Percentiles rank a stretch among this genome's conserved stretches.
Evolutionary conservation across 2,113 vertebrate species (phyloP).

Genomic region (Collichthys lucidus): DNA sequence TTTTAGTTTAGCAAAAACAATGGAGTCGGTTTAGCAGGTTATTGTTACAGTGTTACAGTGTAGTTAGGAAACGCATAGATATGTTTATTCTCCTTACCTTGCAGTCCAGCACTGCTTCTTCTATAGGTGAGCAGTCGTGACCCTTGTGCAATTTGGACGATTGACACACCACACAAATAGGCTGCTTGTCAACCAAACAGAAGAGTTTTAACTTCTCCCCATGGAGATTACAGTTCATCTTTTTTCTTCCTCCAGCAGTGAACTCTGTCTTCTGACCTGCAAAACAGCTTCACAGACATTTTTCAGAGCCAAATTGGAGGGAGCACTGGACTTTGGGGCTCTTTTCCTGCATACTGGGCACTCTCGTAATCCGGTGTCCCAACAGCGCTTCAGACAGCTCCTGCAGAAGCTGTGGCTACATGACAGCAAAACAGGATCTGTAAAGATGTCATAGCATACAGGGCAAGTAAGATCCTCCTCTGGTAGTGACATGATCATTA

Average conservation of each 20-base stretch:
- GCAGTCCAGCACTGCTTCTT: slow-evolving; percentile 78
- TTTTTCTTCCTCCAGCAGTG: slow-evolving; percentile 45
- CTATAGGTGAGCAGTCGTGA: slow-evolving; percentile 76
- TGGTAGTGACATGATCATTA: slow-evolving; percentile 71
- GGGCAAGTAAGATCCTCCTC: slow-evolving; percentile 82
- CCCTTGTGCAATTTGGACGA: slow-evolving; percentile 78
- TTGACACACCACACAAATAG: slow-evolving; percentile 83
- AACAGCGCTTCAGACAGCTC: slow-evolving; percentile 71
- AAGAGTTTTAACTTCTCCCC: slow-evolving; percentile 81
- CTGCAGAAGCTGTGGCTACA: slow-evolving; percentile 83
- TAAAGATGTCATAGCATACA: slow-evolving; percentile 78
- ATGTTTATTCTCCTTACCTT: slow-evolving; percentile 71
- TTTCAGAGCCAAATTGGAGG: slow-evolving; percentile 80
- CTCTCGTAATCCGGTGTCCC: slow-evolving; percentile 64
- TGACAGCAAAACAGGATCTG: slow-evolving; percentile 75
- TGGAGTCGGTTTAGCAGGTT: background rate
- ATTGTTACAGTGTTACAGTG: background rate
- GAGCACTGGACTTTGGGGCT: slow-evolving; percentile 65
- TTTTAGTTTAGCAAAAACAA: background rate
- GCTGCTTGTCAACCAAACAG: slow-evolving; percentile 79
- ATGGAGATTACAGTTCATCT: slow-evolving; percentile 72
- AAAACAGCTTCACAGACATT: slow-evolving; percentile 81
- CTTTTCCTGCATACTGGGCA: slow-evolving; percentile 81
- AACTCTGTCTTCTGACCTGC: slow-evolving; percentile 52
- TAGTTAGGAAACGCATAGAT: background rate